Percentiles rank a stretch among this genome's conserved stretches.
phyloP scores from a whole-genome alignment of 2,797 vertebrate species.

The Cossypha heuglini region DNA sequence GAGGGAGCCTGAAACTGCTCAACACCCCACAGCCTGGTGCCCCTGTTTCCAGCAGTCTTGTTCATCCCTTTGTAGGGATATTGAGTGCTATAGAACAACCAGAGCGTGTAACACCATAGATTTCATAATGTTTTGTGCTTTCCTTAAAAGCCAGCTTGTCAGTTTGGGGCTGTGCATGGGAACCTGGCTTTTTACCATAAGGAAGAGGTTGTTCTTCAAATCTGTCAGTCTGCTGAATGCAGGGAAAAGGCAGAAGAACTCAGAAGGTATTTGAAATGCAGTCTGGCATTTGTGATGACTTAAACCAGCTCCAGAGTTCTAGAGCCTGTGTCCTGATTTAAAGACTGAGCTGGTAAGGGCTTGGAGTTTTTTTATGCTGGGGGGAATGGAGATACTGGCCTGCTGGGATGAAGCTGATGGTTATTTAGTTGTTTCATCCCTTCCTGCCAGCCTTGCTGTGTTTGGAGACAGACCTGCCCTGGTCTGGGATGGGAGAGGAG shows the following conservation, averaged over 20 bases:
- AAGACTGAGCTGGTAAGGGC: background rate
- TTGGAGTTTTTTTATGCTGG: background rate
- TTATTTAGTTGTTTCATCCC: background rate
- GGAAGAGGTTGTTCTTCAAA: background rate
- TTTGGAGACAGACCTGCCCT: background rate
- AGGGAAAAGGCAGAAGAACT: background rate
- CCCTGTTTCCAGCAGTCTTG: background rate
- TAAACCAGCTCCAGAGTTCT: background rate
- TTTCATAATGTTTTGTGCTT: background rate
- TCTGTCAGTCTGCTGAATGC: background rate
- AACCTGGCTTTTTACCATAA: background rate
- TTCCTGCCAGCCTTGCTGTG: background rate
- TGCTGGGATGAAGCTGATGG: background rate
- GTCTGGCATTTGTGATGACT: background rate
- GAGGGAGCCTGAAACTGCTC: background rate
- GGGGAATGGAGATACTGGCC: background rate
- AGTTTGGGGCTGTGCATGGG: background rate
- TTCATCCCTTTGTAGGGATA: background rate
- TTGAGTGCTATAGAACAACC: background rate
- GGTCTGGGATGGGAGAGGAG: background rate
- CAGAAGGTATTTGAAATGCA: background rate
- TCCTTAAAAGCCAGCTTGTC: background rate
- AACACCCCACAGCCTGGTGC: background rate
- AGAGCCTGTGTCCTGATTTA: background rate
- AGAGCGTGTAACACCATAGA: background rate